phyloP scores from a whole-genome alignment of 2,888 invertebrate genomes.

The Boloria selene region DNA sequence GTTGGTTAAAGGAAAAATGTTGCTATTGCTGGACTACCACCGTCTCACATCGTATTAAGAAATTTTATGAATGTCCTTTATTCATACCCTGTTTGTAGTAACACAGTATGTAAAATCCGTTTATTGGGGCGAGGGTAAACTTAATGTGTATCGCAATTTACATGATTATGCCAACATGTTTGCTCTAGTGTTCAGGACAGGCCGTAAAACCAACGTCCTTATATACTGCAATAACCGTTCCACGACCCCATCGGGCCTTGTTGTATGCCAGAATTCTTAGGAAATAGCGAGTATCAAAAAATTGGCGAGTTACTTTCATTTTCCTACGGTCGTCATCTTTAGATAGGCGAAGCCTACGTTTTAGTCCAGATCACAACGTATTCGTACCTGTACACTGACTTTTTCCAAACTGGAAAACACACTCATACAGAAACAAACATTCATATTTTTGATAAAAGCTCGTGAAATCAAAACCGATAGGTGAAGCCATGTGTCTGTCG shows the following conservation, averaged over 20 bases:
- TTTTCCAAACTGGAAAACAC: too few species aligned
- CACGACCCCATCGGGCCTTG: conserved; percentile 30
- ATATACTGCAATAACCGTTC: conserved; percentile 41
- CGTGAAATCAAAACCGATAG: too few species aligned
- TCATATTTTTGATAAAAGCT: too few species aligned
- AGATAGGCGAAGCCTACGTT: too few species aligned
- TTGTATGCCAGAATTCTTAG: conserved; percentile 20
- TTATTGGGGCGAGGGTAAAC: conserved; percentile 27
- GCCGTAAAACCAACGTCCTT: conserved; percentile 42
- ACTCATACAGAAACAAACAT: too few species aligned
- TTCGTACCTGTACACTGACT: too few species aligned
- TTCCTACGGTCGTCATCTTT: too few species aligned
- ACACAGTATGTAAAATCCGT: conserved; percentile 2
- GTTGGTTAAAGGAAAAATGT: too few species aligned
- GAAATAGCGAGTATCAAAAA: neutral
- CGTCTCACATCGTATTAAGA: neutral
- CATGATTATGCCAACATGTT: conserved; percentile 44
- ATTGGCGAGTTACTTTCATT: too few species aligned
- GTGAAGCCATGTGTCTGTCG: too few species aligned
- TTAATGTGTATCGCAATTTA: conserved; percentile 42
- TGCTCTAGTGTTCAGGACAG: conserved; percentile 37
- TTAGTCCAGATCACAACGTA: too few species aligned
- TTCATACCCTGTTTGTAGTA: neutral
- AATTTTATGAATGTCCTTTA: neutral
- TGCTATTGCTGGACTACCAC: too few species aligned